Conservation (phyloP, 2,113 vertebrate genomes). For the Heterotis niloticus region DNA sequence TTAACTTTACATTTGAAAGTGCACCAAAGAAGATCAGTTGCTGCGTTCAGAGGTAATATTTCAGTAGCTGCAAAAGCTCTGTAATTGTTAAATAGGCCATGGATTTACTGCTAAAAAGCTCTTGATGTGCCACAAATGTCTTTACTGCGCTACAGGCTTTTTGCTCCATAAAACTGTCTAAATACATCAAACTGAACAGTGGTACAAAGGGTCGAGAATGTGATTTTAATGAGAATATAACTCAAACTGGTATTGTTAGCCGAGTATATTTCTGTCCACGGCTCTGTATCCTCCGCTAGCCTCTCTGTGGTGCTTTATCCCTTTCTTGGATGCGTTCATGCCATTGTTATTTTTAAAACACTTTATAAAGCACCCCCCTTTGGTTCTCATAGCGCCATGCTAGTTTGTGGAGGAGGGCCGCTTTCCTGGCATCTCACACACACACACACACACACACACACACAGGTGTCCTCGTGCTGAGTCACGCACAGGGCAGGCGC, state of each 20-base stretch:
- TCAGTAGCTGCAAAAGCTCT: not conserved
- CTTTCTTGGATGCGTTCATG: not conserved
- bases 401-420: not conserved
- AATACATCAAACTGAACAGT: not conserved
- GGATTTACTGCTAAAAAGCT: conserved; percentile 9
- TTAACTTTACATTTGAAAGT: not conserved
- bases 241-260: no score
- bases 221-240: no score
- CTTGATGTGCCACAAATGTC: conserved; percentile 9
- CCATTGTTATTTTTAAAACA: not conserved
- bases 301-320: not conserved
- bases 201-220: not conserved
- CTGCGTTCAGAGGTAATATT: not conserved
- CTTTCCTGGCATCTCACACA: conserved; percentile 1
- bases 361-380: not conserved
- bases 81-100: not conserved
- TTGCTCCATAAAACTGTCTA: not conserved
- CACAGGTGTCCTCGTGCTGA: not conserved
- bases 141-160: not conserved
- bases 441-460: not conserved
- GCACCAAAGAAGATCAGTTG: not conserved
- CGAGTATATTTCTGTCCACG: no score
- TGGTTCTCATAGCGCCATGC: not conserved
- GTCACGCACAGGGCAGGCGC: not conserved
- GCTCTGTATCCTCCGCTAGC: not conserved